Conservation (phyloP, 1,140 invertebrate species). For the Mylabris phalerata region DNA sequence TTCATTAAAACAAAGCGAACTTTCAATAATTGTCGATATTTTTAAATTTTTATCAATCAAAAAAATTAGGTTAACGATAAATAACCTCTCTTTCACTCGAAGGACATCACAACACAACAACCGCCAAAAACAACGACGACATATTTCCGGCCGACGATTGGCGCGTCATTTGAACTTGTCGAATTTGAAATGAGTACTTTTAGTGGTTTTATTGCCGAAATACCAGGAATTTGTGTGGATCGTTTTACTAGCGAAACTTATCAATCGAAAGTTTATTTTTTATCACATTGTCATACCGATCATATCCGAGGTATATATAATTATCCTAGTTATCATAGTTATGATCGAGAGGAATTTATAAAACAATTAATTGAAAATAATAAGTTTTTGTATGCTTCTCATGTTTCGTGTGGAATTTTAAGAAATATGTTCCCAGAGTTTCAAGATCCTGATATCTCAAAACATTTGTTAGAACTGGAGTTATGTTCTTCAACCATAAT, state of each 20-base stretch:
- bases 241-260: conserved; percentile 49
- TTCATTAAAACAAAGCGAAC: background rate
- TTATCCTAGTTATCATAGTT: conserved; percentile 6
- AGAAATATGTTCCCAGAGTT: conserved; percentile 24
- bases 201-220: conserved; percentile 52
- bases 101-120: conserved; percentile 19
- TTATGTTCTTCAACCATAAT: conserved; percentile 27
- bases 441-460: background rate
- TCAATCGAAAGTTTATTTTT: conserved; percentile 53
- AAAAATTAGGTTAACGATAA: conserved; percentile 35
- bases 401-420: conserved; percentile 43
- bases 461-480: conserved; percentile 36
- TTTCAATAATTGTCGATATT: too few relatives aligned
- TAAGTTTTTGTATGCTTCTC: conserved; percentile 43
- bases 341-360: conserved; percentile 23
- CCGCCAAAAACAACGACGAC: conserved; percentile 30
- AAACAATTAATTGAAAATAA: conserved; percentile 17
- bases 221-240: conserved; percentile 57
- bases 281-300: conserved; percentile 61
- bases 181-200: conserved; percentile 51
- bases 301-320: conserved; percentile 54
- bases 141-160: conserved; percentile 17
- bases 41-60: background rate
- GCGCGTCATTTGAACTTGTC: conserved; percentile 19
- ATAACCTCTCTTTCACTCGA: conserved; percentile 27